Conservation (phyloP, 2,888 invertebrate genomes). For the Heteromurus nitidus region DNA sequence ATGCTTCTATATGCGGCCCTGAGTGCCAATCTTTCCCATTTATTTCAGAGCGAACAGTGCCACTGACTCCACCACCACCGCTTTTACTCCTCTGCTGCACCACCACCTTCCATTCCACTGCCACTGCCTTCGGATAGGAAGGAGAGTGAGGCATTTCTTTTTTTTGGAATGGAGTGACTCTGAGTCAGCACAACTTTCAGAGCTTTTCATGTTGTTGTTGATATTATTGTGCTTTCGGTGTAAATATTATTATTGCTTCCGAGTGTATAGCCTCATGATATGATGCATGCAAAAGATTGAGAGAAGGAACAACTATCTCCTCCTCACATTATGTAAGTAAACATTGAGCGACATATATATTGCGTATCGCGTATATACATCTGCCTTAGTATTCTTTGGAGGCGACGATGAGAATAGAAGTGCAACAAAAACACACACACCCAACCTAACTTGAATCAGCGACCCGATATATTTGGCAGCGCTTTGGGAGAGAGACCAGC, state of each 20-base stretch:
- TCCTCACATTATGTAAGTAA: neutral
- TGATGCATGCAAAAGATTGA: no score
- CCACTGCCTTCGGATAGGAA: neutral
- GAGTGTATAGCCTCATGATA: neutral
- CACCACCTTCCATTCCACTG: neutral
- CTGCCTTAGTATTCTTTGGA: no score
- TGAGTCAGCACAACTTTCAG: neutral
- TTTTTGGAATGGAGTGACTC: neutral
- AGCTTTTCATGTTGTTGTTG: conserved; percentile 20
- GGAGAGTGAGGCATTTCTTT: no score
- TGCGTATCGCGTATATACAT: no score
- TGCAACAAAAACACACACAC: conserved; percentile 33
- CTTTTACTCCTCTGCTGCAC: neutral
- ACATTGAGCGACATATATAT: neutral
- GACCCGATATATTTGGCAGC: neutral
- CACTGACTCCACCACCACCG: neutral
- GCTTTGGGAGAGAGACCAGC: conserved; percentile 3
- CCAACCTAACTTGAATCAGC: conserved; percentile 19
- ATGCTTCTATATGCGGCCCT: neutral
- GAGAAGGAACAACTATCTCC: no score
- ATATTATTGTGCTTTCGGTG: conserved; percentile 1
- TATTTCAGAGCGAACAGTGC: neutral
- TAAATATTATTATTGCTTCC: conserved; percentile 11
- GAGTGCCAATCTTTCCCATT: neutral
- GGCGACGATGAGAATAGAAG: conserved; percentile 27